Evolutionary conservation across 2,797 vertebrate species (phyloP).

Genomic region (Anniella stebbinsi): DNA sequence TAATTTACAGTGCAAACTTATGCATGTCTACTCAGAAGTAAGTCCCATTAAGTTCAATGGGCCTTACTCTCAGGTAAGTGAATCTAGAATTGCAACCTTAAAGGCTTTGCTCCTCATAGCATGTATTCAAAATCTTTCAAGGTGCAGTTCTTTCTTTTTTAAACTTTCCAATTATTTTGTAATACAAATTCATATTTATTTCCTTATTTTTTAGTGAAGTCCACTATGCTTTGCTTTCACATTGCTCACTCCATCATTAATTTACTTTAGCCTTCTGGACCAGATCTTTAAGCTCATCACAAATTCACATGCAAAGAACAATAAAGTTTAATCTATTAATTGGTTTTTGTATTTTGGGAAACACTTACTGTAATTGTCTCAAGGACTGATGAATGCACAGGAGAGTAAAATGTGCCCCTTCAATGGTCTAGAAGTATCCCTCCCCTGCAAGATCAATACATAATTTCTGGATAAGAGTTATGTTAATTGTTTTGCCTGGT

Average conservation of each 20-base stretch:
- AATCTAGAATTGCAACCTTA: not conserved
- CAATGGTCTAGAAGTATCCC: not conserved
- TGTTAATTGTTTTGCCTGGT: slow-evolving; percentile 47
- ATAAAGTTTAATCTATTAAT: not conserved
- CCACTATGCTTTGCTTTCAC: not conserved
- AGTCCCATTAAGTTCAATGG: too few species aligned
- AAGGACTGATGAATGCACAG: slow-evolving; percentile 26
- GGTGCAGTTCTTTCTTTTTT: not conserved
- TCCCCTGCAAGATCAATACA: slow-evolving; percentile 35
- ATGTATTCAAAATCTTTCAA: not conserved
- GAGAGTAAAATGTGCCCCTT: slow-evolving; percentile 45
- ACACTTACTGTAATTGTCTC: slow-evolving; percentile 27
- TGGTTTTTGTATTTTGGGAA: slow-evolving; percentile 48
- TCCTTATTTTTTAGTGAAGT: not conserved
- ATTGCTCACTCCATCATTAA: not conserved
- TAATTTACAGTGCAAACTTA: too few species aligned
- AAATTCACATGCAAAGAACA: slow-evolving; percentile 5
- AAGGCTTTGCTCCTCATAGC: not conserved
- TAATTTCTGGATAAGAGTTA: slow-evolving; percentile 53
- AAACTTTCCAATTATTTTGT: slow-evolving; percentile 28
- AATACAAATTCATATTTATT: slow-evolving; percentile 20
- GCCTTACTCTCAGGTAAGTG: too few species aligned
- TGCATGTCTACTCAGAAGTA: too few species aligned
- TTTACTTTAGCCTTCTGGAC: not conserved
- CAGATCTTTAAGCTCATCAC: slow-evolving; percentile 24